phyloP scores from a whole-genome alignment of 53 echinoderm and acorn worm species.

The Crossaster papposus region DNA sequence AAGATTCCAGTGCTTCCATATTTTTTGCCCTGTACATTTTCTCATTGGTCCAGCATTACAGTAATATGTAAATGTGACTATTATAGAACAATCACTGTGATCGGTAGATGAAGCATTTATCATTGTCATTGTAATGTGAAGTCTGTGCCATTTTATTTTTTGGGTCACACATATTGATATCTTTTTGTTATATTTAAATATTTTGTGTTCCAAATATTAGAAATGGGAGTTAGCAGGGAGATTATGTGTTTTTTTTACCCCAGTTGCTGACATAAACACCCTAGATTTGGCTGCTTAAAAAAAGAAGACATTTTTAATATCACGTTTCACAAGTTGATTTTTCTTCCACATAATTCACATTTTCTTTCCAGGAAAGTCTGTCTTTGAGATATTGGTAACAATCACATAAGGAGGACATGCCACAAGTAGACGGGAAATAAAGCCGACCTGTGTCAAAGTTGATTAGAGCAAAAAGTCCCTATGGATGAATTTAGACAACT shows the following conservation, averaged over 20 bases:
- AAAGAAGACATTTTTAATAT: neutral
- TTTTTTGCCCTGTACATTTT: conserved; percentile 67
- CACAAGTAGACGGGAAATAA: too few relatives aligned
- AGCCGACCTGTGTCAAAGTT: too few relatives aligned
- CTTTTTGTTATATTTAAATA: neutral
- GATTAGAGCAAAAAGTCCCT: too few relatives aligned
- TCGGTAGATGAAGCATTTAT: neutral
- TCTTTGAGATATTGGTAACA: too few relatives aligned
- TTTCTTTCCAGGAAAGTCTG: too few relatives aligned
- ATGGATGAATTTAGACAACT: too few relatives aligned
- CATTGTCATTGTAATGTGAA: neutral
- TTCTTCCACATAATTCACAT: neutral
- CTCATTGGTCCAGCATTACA: conserved; percentile 50
- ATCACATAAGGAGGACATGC: too few relatives aligned
- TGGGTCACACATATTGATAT: conserved; percentile 4
- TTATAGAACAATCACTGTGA: conserved; percentile 1
- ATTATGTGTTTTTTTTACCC: neutral
- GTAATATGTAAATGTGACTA: conserved; percentile 13
- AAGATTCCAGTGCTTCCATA: conserved; percentile 70
- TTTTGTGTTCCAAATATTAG: neutral
- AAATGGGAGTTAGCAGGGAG: neutral
- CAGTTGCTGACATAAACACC: neutral
- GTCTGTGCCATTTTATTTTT: conserved; percentile 3
- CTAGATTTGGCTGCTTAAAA: neutral
- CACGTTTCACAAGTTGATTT: neutral